These are phyloP conservation scores for Trachymyrmex septentrionalis DNA, from an alignment of 1,140 invertebrate genomes.

Conservation along the genomic window DNA sequence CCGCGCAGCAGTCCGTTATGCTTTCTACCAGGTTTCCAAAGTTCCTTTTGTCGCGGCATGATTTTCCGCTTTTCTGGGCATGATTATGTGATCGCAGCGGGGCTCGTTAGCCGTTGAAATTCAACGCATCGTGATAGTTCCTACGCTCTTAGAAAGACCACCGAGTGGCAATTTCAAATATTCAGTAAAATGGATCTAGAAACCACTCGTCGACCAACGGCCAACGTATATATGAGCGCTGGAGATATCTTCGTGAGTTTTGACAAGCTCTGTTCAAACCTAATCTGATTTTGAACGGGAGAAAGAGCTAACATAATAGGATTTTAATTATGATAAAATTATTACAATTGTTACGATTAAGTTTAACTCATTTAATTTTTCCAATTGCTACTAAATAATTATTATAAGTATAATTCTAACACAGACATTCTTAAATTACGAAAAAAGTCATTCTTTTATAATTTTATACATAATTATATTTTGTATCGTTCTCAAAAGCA, in stretches of 20 bases:
- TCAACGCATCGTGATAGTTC: slow-evolving; percentile 29
- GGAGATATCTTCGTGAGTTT: slow-evolving; percentile 19
- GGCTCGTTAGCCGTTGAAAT: slow-evolving; percentile 56
- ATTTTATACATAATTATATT: slow-evolving; percentile 8
- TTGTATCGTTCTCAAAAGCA: background rate
- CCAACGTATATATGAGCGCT: background rate
- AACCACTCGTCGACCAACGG: background rate
- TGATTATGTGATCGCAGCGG: slow-evolving; percentile 48
- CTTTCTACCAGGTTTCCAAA: slow-evolving; percentile 54
- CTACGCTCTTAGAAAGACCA: slow-evolving; percentile 39
- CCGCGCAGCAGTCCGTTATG: slow-evolving; percentile 42
- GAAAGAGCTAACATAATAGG: background rate
- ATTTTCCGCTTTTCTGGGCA: slow-evolving; percentile 61
- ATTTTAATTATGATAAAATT: background rate
- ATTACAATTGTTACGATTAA: background rate
- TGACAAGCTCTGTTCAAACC: background rate
- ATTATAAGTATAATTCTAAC: background rate
- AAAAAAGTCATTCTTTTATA: background rate
- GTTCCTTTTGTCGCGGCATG: slow-evolving; percentile 56
- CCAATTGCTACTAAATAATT: background rate
- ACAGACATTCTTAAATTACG: background rate
- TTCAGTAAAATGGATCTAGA: slow-evolving; percentile 51
- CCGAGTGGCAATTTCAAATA: slow-evolving; percentile 43
- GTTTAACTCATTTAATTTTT: background rate
- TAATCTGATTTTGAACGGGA: background rate